Evolutionary conservation across 2,797 vertebrate species (phyloP).

Genomic region (Platalea minor): DNA sequence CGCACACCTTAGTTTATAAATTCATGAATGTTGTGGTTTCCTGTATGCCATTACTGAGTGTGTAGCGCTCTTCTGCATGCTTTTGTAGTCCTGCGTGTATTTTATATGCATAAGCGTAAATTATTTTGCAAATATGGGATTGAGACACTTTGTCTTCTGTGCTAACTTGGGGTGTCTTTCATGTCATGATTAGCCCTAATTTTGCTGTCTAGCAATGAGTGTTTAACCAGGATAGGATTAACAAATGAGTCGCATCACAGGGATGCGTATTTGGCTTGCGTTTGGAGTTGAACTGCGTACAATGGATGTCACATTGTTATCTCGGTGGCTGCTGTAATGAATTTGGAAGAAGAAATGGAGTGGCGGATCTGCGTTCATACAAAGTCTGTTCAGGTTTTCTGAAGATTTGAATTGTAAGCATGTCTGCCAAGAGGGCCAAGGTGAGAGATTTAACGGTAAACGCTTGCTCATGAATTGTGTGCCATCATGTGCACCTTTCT

Average conservation of each 20-base stretch:
- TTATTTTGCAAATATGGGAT: neutral
- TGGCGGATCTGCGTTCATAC: neutral
- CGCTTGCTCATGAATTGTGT: neutral
- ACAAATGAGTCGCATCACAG: neutral
- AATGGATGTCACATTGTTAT: neutral
- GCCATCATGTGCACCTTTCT: neutral
- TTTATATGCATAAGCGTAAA: neutral
- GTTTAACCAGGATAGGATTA: neutral
- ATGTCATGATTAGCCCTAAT: neutral
- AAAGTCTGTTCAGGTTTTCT: neutral
- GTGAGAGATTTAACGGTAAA: neutral
- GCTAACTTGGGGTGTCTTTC: neutral
- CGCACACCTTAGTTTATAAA: neutral
- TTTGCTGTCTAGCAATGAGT: neutral
- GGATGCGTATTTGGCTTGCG: neutral
- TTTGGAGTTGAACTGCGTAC: neutral
- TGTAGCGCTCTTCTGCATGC: neutral
- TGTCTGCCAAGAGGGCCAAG: neutral
- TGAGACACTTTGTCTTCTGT: conserved; percentile 14
- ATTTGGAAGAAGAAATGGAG: neutral
- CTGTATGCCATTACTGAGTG: neutral
- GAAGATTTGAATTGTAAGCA: neutral
- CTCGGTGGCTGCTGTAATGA: neutral
- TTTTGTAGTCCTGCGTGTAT: neutral
- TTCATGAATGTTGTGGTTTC: neutral